Evolutionary conservation across 2,888 invertebrate genomes (phyloP), one percentile per base, ranked within the genome.

Genomic region (Disparrhopalites patrizii): DNA sequence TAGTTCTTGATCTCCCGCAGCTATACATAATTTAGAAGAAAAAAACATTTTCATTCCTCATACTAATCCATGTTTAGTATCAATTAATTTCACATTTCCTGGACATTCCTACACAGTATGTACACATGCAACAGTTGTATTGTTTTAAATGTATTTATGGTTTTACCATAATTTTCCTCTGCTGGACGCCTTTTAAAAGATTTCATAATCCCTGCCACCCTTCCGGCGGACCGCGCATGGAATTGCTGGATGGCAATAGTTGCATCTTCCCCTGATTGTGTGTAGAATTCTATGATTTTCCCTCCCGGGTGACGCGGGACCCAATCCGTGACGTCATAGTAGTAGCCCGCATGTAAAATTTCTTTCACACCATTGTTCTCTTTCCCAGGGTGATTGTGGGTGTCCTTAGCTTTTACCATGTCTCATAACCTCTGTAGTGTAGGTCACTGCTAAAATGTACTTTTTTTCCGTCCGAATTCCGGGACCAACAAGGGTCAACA

Each of bases 261-360:
- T 10, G 70, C 55, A 61, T 70, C 69, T 47, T 70, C 69, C 20
- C 70, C 70, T 52, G 33, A 66, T 20, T 62, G 30, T 1, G 68
- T 66, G 51, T 70, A 70, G 31, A 70, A 61, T 31, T 68, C 64
- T 36, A 70, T 70, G 7, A 70, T 70, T 7, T 54, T 58, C 10
- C 70, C 70, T 36, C 70, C 70, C 1, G 70, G 70, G 63, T 70
- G 70, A 25, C 67, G 55, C 20, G 66, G 65, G 28, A 70, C 43
- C 70, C 70, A 70, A 31, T 70, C 64, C 1, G 70, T 70, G 8
- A 70, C 65, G 43, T 68, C 70, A 47, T 70, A 70, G 38, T 58
- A 67, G 43, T 63, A 51, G n/a, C 70, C 70, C n/a, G 68, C 66
- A 38, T 66, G 68, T 10, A 70, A 50, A n/a, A 70, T 40, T 64